These are phyloP conservation scores for Grallaria varia DNA, from an alignment of 2,113 vertebrate species.

Conservation along the genomic window DNA sequence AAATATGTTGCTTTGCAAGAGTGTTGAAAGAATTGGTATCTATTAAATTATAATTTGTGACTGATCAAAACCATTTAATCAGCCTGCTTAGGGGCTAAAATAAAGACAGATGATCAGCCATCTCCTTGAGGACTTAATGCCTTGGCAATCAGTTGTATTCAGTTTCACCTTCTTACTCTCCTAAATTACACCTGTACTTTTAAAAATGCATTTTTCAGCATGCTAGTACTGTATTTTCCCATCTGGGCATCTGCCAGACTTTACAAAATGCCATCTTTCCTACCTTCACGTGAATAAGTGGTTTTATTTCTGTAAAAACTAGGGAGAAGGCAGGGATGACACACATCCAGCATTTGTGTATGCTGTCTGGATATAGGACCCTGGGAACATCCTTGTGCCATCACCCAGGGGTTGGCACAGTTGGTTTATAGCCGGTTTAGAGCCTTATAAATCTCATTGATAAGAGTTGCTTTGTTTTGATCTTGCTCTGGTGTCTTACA, in stretches of 20 bases:
- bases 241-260: background rate
- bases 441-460: background rate
- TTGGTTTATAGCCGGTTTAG: background rate
- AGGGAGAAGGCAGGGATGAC: background rate
- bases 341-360: background rate
- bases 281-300: background rate
- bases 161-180: background rate
- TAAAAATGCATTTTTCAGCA: background rate
- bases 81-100: background rate
- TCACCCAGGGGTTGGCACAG: background rate
- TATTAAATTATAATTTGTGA: background rate
- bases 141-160: background rate
- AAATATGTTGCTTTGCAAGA: background rate
- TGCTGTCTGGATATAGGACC: background rate
- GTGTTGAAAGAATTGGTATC: background rate
- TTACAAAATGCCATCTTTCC: background rate
- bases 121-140: background rate
- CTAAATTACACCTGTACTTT: background rate
- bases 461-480: background rate
- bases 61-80: background rate
- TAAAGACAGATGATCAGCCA: background rate
- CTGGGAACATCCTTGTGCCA: background rate
- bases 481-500: background rate
- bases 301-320: background rate
- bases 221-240: background rate